Evolutionary conservation across 2,113 vertebrate genomes (phyloP), one percentile per base, ranked within the genome.

Genomic region (Phodopus roborovskii): DNA sequence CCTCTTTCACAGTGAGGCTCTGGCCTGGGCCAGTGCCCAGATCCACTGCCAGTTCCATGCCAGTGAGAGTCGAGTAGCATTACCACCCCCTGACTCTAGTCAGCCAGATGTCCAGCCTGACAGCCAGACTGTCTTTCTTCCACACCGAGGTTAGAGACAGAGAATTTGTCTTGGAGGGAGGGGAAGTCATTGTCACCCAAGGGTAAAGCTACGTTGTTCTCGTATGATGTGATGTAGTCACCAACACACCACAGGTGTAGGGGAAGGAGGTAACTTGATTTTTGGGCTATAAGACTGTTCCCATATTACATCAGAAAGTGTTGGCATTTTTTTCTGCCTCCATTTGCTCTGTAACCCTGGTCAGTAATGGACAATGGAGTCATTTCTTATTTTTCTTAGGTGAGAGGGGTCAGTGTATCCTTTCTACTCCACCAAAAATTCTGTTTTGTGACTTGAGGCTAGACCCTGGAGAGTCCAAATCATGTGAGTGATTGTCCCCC

Each of bases 41-140:
- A 99, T 99, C 95, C 99, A 99, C 97, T 99, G 99, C 97, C 99
- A 99, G 98, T 99, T 99, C 92, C 99, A 99, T 0, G 98, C 99
- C 98, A 99, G 99, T 0, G 99, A 99, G 98, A 99, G 98, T 97
- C 98, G 99, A 11, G 99, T 99, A 13, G 98, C 98, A 0, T 98
- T 99, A 28, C 99, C 99, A 81, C 99, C 99, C 0, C 97, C 98
- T 6, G 99, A 99, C 78, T 99, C 99, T 94, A 99, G 98, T 98
- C 99, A 99, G 91, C 99, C 99, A 0, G 99, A 99, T 0, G 99
- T 99, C 79, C 99, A 99, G 98, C 99, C 99, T 0, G 99, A 99
- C 97, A 99, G 99, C 0, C 99, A 99, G 98, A 99, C 99, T 0
- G 99, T 99, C 86, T 99, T 99, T 15, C 99, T 99, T 82, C 99